Evolutionary conservation across 2,113 vertebrate species (phyloP).

Genomic region (Tragelaphus strepsiceros): DNA sequence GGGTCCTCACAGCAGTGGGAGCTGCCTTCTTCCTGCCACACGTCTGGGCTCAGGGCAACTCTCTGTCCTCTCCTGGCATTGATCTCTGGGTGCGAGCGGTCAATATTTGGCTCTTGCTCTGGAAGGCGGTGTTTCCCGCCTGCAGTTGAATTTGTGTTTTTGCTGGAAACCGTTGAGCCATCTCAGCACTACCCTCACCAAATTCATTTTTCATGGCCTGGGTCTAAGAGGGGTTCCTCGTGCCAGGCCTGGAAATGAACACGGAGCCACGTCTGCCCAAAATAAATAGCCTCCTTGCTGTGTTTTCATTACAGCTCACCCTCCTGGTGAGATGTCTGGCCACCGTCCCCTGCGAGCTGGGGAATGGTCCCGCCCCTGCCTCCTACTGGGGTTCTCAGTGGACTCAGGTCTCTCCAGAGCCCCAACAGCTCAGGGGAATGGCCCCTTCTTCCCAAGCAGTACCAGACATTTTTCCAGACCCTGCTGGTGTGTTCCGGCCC

Average conservation of each 20-base stretch:
- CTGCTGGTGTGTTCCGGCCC: background rate
- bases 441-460: background rate
- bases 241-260: conserved; percentile 49
- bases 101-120: background rate
- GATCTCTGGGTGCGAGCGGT: rapidly evolving
- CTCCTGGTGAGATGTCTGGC: background rate
- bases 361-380: background rate
- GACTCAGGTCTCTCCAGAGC: background rate
- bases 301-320: background rate
- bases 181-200: conserved; percentile 61
- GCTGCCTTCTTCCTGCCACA: background rate
- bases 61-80: rapidly evolving
- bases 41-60: background rate
- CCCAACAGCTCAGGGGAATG: background rate
- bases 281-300: conserved; percentile 35
- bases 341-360: rapidly evolving
- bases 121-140: background rate
- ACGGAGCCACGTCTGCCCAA: background rate
- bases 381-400: background rate
- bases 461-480: background rate
- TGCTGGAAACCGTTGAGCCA: conserved; percentile 51
- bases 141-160: conserved; percentile 32
- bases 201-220: conserved; percentile 66
- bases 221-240: background rate
- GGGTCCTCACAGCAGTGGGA: rapidly evolving